Evolutionary conservation across 2,797 vertebrate species (phyloP).

Genomic region (Phalloptychus januarius): DNA sequence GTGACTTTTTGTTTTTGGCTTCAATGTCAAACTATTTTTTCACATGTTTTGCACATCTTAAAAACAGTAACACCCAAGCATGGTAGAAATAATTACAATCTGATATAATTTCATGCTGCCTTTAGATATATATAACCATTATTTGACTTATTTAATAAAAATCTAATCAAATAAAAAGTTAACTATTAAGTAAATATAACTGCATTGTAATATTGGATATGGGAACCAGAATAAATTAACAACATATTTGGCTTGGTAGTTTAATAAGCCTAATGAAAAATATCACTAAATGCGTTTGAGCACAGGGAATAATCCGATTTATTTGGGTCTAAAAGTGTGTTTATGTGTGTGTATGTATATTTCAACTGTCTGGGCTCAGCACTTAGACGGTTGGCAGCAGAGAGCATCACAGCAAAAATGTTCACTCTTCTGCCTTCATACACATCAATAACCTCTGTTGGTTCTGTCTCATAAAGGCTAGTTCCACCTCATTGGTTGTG

Average conservation of each 20-base stretch:
- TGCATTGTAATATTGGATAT: no score
- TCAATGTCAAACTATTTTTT: neutral
- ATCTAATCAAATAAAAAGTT: no score
- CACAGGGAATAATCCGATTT: neutral
- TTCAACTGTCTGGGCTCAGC: neutral
- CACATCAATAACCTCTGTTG: conserved; percentile 1
- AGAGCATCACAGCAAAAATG: conserved; percentile 34
- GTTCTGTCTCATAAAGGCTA: conserved; percentile 36
- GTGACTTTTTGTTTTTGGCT: neutral
- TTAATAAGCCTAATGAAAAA: neutral
- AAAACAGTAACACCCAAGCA: neutral
- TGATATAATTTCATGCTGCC: neutral
- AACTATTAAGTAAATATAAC: no score
- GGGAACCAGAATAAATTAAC: neutral
- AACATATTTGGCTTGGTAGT: neutral
- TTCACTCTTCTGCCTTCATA: conserved; percentile 27
- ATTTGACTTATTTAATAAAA: no score
- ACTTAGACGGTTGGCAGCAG: conserved; percentile 27
- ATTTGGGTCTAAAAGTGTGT: neutral
- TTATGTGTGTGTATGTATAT: neutral
- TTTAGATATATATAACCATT: neutral
- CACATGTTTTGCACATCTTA: neutral
- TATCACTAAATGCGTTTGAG: neutral
- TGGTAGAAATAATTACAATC: neutral
- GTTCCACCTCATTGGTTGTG: conserved; percentile 77